A percentile compares a stretch with the other conserved stretches of the same genome.
phyloP scores from a whole-genome alignment of 2,113 vertebrate species.

The Cynoglossus semilaevis region DNA sequence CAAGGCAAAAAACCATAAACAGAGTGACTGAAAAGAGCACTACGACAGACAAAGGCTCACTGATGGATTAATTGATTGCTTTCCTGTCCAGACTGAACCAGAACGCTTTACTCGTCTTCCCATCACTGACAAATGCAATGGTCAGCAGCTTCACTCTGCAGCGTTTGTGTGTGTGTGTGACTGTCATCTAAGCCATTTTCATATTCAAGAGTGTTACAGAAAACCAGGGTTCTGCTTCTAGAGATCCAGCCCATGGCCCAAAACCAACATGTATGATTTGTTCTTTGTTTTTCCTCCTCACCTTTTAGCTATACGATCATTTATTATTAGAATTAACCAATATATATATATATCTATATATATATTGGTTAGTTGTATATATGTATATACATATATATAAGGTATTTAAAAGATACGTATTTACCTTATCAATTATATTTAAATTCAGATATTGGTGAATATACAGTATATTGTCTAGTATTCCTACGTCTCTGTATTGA shows the following conservation, averaged over 20 bases:
- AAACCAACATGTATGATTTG: background rate
- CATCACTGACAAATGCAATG: slow-evolving; percentile 47
- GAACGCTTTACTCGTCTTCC: slow-evolving; percentile 51
- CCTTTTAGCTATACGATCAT: too few species aligned
- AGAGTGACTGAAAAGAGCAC: slow-evolving; percentile 51
- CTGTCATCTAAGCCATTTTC: background rate
- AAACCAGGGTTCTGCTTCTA: slow-evolving; percentile 1
- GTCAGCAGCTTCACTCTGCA: slow-evolving; percentile 56
- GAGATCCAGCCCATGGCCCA: background rate
- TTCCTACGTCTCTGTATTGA: too few species aligned
- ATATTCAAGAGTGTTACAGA: too few species aligned
- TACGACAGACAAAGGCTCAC: slow-evolving; percentile 63
- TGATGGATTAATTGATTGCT: slow-evolving; percentile 64
- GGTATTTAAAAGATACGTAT: too few species aligned
- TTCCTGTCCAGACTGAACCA: slow-evolving; percentile 50
- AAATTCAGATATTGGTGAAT: too few species aligned
- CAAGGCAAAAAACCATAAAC: background rate
- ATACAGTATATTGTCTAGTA: too few species aligned
- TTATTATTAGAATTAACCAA: too few species aligned
- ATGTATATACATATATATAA: too few species aligned
- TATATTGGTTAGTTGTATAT: too few species aligned
- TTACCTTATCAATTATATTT: too few species aligned
- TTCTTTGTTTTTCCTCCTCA: too few species aligned
- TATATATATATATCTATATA: too few species aligned
- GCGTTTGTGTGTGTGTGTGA: slow-evolving; percentile 16